A percentile compares a stretch with the other conserved stretches of the same genome.
phyloP scores from a whole-genome alignment of 1,140 invertebrate species.

The Drosophila funebris region DNA sequence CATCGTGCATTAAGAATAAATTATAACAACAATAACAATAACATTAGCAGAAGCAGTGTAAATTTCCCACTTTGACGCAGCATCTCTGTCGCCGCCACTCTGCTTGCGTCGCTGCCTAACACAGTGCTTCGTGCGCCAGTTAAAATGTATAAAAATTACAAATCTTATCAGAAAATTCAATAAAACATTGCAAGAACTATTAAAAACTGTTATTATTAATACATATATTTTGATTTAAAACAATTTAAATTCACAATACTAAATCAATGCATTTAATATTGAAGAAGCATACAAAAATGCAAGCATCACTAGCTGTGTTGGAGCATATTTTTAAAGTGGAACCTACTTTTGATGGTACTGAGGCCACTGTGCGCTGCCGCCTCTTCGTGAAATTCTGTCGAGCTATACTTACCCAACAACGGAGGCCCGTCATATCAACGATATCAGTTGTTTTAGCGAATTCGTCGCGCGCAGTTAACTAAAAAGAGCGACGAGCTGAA shows the following conservation, averaged over 20 bases:
- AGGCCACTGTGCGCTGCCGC: slow-evolving; percentile 50
- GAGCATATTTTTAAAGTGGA: too few relatives aligned
- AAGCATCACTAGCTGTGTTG: too few relatives aligned
- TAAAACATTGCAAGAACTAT: too few relatives aligned
- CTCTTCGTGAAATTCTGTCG: slow-evolving; percentile 51
- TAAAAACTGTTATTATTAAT: too few relatives aligned
- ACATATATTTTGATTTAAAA: too few relatives aligned
- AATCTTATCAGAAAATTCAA: too few relatives aligned
- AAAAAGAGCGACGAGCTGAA: slow-evolving; percentile 31
- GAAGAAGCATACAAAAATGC: too few relatives aligned
- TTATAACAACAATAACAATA: slow-evolving; percentile 39
- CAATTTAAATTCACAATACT: too few relatives aligned
- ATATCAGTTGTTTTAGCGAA: slow-evolving; percentile 80
- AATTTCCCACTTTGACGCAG: slow-evolving; percentile 57
- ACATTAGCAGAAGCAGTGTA: slow-evolving; percentile 37
- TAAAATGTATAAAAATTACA: neutral
- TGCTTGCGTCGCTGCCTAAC: neutral
- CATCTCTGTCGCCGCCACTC: slow-evolving; percentile 7
- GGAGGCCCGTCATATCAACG: slow-evolving; percentile 76
- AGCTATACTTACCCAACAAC: slow-evolving; percentile 60
- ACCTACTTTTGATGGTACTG: slow-evolving; percentile 3
- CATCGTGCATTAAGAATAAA: slow-evolving; percentile 33
- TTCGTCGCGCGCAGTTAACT: slow-evolving; percentile 66
- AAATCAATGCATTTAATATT: too few relatives aligned
- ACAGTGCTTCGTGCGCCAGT: slow-evolving; percentile 2